Base-by-base conservation (phyloP, 1,140 invertebrate species). In the Trichoplusia ni region DNA sequence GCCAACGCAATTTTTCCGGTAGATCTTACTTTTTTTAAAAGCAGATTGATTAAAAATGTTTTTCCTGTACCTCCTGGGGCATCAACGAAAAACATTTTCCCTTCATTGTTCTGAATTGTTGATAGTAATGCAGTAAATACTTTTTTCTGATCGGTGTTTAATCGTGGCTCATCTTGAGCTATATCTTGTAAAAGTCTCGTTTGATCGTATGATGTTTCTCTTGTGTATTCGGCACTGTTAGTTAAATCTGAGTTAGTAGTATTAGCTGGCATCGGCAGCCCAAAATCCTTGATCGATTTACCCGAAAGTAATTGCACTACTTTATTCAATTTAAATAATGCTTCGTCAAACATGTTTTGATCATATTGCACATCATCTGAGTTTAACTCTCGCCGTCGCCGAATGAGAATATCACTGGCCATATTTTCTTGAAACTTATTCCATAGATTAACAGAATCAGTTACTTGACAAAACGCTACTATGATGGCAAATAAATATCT, bases 1-100 rank as follows among this genome's bases (percentile, higher is more conserved):
- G 92, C 91, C 44, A 87, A 91, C 13, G 91, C 88, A 72, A 90
- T 87, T 65, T 77, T 70, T 53, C 73, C 71, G 46, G 63, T 65
- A 25, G 67, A 72, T 75, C 84, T 59, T n/a, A 89, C 68, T 77
- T 74, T 82, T 19, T 14, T 58, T 65, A 67, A 60, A 60, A 64
- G 64, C 37, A 66, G 11, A 67, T 71, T 69, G 27, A 67, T 67
- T 61, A 67, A 67, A 67, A 67, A 67, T 40, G 14, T 40, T 33
- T 33, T 29, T 51, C 46, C 64, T 60, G 64, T 46, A 40, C 38
- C 14, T 40, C 14, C 38, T 37, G 33, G 33, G n/a, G 33, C 33
- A 37, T 37, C 33, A 11, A 33, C 42, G 53, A 53, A 60, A 37
- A 51, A 67, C 14, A 62, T 8, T 61, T 56, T 67, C 23, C 65